These are phyloP conservation scores for Drosophila subpulchrella DNA, from an alignment of 1,140 invertebrate species.

Conservation along the genomic window DNA sequence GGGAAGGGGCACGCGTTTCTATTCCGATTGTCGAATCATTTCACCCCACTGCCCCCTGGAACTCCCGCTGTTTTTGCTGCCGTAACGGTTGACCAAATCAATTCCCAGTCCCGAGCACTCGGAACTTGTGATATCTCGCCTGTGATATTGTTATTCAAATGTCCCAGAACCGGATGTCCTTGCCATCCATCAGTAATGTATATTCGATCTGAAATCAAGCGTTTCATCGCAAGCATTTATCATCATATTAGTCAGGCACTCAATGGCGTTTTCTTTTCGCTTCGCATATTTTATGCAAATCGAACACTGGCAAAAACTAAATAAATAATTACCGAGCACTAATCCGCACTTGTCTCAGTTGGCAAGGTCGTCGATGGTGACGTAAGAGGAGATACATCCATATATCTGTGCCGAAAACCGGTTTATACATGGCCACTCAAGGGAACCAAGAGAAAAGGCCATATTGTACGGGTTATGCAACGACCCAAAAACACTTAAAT, in stretches of 20 bases:
- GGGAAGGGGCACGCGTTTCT: constrained; percentile 41
- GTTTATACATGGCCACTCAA: constrained; percentile 8
- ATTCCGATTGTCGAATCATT: constrained; percentile 57
- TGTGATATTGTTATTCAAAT: constrained; percentile 77
- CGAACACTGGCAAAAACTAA: constrained; percentile 8
- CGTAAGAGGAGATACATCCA: constrained; percentile 9
- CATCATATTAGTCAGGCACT: constrained; percentile 75
- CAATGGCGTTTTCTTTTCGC: constrained; percentile 12
- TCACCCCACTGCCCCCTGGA: not conserved
- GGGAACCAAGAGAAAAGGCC: not conserved
- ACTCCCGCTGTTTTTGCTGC: constrained; percentile 40
- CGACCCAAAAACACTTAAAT: constrained; percentile 19
- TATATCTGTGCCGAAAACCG: not conserved
- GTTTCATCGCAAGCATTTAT: constrained; percentile 79
- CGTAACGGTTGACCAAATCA: constrained; percentile 80
- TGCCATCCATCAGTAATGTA: constrained; percentile 7
- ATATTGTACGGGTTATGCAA: constrained; percentile 41
- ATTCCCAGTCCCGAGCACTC: constrained; percentile 55
- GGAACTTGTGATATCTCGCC: constrained; percentile 19
- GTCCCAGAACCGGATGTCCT: constrained; percentile 58
- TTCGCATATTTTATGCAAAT: constrained; percentile 60
- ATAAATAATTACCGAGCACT: constrained; percentile 41
- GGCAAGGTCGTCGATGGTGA: constrained; percentile 5
- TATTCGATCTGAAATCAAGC: constrained; percentile 51
- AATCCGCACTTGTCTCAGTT: constrained; percentile 28